Evolutionary conservation across 1,140 invertebrate species (phyloP), one percentile per base, ranked within the genome.

Genomic region (Glossosoma conforme): DNA sequence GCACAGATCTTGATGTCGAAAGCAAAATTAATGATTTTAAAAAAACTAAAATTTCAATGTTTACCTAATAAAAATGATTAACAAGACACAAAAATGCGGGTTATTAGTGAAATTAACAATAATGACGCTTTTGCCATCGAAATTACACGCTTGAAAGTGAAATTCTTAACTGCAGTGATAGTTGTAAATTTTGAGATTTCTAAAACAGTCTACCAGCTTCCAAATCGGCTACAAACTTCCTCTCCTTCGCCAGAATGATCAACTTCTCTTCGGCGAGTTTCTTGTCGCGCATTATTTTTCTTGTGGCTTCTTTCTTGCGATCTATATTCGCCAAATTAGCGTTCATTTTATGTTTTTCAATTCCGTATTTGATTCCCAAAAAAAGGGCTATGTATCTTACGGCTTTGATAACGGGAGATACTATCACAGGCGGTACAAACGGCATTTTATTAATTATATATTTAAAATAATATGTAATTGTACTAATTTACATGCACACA

Each of bases 321-420:
- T 62, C 62, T 6, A 33, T 11, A 1, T 54, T 62, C 48, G 69
- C 70, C 44, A 59, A 38, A 0, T 41, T 20, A 22, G 59, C 50
- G 53, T 70, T 70, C 0, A 61, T 19, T 2, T 17, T 51, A 58
- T 67, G 63, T 52, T 70, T 70, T 0, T 42, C 51, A 11, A 52
- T n/a, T 6, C 60, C 70, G 22, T 69, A 68, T 11, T 70, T 21
- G n/a, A 72, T 64, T 20, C 70, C 70, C 14, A 61, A 59, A 33
- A 68, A 43, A 11, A 72, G 52, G n/a, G 69, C 50, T 15, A 53
- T 59, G 43, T 57, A 71, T 53, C 70, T 60, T 14, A 52, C 18
- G n/a, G 62, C 64, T 46, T 69, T 62, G 47, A 72, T 70, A 18
- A 68, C 42, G 14, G 67, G 67, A 5, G 70, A 73, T 40, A 73